Conservation (phyloP, 2,888 invertebrate species). For the Platycnemis pennipes region DNA sequence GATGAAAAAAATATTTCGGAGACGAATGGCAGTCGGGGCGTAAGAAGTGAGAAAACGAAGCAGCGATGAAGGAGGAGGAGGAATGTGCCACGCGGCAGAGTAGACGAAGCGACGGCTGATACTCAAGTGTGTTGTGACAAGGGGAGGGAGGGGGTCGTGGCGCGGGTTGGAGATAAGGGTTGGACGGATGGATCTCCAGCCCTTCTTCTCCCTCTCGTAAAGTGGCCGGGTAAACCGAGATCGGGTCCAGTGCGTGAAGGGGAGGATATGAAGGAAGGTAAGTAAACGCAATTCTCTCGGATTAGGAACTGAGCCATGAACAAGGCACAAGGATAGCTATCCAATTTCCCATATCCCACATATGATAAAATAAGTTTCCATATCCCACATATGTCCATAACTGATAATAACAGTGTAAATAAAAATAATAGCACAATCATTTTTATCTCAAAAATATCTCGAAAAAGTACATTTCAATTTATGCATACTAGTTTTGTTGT, state of each 20-base stretch:
- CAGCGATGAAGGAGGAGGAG: background rate
- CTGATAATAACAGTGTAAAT: too few relatives aligned
- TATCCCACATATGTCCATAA: too few relatives aligned
- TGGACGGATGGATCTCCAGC: background rate
- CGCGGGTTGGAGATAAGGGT: background rate
- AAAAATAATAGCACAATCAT: too few relatives aligned
- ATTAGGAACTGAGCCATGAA: background rate
- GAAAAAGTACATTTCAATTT: too few relatives aligned
- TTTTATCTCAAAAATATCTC: too few relatives aligned
- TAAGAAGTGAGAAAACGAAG: background rate
- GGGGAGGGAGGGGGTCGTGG: background rate
- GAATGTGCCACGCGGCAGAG: constrained; percentile 41
- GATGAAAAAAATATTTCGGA: constrained; percentile 1
- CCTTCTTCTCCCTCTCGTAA: background rate
- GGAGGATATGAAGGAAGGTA: background rate
- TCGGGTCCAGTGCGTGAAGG: background rate
- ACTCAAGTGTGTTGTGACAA: constrained; percentile 32
- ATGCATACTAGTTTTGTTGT: too few relatives aligned
- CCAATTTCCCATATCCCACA: too few relatives aligned
- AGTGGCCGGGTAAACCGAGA: background rate
- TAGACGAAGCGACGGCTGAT: constrained; percentile 44
- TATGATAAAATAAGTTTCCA: too few relatives aligned
- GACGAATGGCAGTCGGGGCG: background rate
- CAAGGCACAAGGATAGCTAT: background rate
- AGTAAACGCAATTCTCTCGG: background rate